Percentiles rank a stretch among this genome's conserved stretches.
Evolutionary conservation across 2,888 invertebrate species (phyloP).

Genomic region (Brachyopa scutellaris): DNA sequence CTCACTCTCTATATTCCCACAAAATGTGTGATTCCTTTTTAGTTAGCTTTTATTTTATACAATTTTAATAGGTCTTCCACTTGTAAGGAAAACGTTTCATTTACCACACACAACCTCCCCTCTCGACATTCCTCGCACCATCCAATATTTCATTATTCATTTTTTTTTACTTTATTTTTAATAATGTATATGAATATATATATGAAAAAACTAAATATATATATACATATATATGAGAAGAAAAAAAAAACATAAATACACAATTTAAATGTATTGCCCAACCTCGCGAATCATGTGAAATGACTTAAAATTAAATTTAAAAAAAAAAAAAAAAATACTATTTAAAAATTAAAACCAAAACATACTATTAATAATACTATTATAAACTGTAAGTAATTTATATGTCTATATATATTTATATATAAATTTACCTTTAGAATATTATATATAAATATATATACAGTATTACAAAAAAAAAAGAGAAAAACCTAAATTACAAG

Average conservation of each 20-base stretch:
- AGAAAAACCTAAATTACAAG: conserved; percentile 20
- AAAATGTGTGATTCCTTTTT: background rate
- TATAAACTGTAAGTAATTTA: conserved; percentile 60
- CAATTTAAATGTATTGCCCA: conserved; percentile 72
- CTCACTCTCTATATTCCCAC: background rate
- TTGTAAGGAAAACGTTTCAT: conserved; percentile 32
- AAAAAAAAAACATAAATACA: conserved; percentile 26
- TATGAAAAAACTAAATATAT: conserved; percentile 13
- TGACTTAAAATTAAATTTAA: conserved; percentile 69
- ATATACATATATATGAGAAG: conserved; percentile 31
- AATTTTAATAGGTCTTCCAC: conserved; percentile 49
- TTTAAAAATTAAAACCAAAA: conserved; percentile 33
- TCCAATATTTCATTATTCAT: conserved; percentile 8
- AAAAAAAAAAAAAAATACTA: conserved; percentile 51
- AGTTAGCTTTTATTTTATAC: background rate
- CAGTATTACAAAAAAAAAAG: conserved; percentile 41
- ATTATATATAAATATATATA: conserved; percentile 70
- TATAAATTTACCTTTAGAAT: conserved; percentile 67
- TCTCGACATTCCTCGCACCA: conserved; percentile 17
- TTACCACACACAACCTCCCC: background rate
- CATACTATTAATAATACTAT: conserved; percentile 43
- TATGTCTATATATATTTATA: conserved; percentile 71
- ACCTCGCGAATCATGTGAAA: conserved; percentile 76
- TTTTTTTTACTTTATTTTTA: conserved; percentile 1
- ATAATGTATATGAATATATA: conserved; percentile 40